These are phyloP conservation scores for Argopecten irradians DNA, from an alignment of 1,140 invertebrate species.

Conservation along the genomic window DNA sequence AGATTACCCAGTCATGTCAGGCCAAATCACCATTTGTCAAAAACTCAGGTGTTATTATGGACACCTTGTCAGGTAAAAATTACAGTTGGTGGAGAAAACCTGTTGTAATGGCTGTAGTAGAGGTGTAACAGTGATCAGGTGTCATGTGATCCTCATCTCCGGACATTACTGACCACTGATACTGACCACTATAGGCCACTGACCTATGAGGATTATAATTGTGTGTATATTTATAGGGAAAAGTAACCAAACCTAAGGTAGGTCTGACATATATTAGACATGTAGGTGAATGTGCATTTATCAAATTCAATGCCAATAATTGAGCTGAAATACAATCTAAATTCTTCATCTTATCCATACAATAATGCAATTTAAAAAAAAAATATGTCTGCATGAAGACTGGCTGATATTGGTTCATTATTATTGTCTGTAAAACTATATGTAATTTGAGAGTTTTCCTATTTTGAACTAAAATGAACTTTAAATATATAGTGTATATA, in stretches of 20 bases:
- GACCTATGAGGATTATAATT: not conserved
- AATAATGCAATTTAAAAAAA: too few species aligned
- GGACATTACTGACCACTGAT: not conserved
- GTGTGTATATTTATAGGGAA: too few species aligned
- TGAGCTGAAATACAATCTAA: too few species aligned
- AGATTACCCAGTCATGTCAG: not conserved
- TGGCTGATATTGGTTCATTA: too few species aligned
- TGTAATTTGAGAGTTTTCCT: not conserved
- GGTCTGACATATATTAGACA: too few species aligned
- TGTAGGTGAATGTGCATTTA: too few species aligned
- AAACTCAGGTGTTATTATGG: not conserved
- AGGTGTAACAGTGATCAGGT: not conserved
- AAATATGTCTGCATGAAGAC: too few species aligned
- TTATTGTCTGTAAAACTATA: not conserved
- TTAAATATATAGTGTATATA: not conserved
- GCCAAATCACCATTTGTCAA: constrained; percentile 8
- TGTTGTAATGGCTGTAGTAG: not conserved
- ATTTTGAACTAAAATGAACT: not conserved
- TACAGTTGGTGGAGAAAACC: not conserved
- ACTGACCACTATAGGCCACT: not conserved
- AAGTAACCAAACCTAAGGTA: too few species aligned
- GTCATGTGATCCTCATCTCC: not conserved
- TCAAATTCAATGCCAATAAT: too few species aligned
- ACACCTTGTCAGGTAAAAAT: not conserved
- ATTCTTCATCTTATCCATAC: too few species aligned